Base-by-base conservation (phyloP, 53 echinoderm and acorn worm species). In the Paracentrotus lividus region DNA sequence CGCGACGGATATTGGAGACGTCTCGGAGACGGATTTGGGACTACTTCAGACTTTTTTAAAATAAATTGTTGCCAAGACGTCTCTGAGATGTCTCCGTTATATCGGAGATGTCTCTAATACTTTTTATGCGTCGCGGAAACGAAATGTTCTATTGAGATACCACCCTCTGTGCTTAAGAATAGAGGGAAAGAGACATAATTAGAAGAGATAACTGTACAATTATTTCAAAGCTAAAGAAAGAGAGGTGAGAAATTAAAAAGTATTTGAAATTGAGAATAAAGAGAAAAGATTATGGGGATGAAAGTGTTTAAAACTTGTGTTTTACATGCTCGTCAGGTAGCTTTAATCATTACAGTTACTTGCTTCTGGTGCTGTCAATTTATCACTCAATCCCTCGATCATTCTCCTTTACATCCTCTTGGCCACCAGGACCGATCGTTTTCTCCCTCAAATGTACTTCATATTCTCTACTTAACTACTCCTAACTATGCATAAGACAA, bases 381-480 rank as follows among this genome's bases (percentile, higher is more conserved):
- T 88, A 88, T 53, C 88, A 38, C n/a, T 40, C 2, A 88, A 88
- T 88, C 88, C 88, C 88, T 57, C 88, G 88, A 88, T 88, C 88
- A 88, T 88, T 53, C 88, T 42, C 88, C 56, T 38, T 88, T 88
- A 49, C 49, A 47, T 85, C 85, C 85, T 27, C 27, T 21, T 14
- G 31, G 85, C 85, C 52, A 85, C 85, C 49, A 49, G 85, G 51
- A 36, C 47, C 85, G 51, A 85, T 51, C 85, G 72, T 15, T 72
- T 29, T 49, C 85, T 47, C 85, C 26, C 29, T 14, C 84, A 8
- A 14, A 85, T 47, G 49, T 85, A 49, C 85, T 49, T 49, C 85
- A 47, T 49, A 85, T 85, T 85, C 52, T 15, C 47, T 51, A 15
- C n/a, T n/a, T 51, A 85, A 31, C 16, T n/a, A 49, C 85, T 51